Evolutionary conservation across 1,140 invertebrate species (phyloP).

Genomic region (Dysdera silvatica): DNA sequence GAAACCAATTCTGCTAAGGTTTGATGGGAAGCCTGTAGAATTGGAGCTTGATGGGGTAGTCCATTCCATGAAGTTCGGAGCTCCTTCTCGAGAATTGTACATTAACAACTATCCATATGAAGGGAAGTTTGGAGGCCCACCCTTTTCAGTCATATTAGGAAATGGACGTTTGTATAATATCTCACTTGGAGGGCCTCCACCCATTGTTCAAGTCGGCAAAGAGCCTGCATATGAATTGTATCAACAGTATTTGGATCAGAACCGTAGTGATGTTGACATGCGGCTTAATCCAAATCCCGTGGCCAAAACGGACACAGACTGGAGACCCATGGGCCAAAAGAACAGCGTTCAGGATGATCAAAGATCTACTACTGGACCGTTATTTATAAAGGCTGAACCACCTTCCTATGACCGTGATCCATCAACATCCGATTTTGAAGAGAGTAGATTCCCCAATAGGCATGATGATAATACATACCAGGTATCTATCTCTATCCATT

Average conservation of each 20-base stretch:
- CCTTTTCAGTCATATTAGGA: constrained; percentile 70
- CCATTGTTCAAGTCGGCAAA: constrained; percentile 53
- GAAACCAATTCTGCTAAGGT: constrained; percentile 11
- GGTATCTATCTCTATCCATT: too few relatives aligned
- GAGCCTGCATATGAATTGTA: constrained; percentile 32
- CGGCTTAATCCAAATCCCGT: neutral
- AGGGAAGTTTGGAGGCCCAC: constrained; percentile 84
- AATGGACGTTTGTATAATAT: constrained; percentile 73
- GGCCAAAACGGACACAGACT: neutral
- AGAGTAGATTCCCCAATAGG: too few relatives aligned
- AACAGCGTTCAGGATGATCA: too few relatives aligned
- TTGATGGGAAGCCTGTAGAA: constrained; percentile 38
- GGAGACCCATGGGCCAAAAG: constrained; percentile 5
- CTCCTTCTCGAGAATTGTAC: constrained; percentile 81
- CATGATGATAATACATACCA: too few relatives aligned
- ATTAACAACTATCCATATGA: constrained; percentile 77
- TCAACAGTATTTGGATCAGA: neutral
- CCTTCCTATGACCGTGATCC: too few relatives aligned
- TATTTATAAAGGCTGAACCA: too few relatives aligned
- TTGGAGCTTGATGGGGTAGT: constrained; percentile 47
- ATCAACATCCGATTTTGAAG: too few relatives aligned
- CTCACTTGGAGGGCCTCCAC: constrained; percentile 68
- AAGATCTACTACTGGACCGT: too few relatives aligned
- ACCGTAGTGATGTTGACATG: constrained; percentile 30
- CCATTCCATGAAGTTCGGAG: constrained; percentile 72